Conservation (phyloP, 53 echinoderm and acorn worm genomes). For the Patiria pectinifera region DNA sequence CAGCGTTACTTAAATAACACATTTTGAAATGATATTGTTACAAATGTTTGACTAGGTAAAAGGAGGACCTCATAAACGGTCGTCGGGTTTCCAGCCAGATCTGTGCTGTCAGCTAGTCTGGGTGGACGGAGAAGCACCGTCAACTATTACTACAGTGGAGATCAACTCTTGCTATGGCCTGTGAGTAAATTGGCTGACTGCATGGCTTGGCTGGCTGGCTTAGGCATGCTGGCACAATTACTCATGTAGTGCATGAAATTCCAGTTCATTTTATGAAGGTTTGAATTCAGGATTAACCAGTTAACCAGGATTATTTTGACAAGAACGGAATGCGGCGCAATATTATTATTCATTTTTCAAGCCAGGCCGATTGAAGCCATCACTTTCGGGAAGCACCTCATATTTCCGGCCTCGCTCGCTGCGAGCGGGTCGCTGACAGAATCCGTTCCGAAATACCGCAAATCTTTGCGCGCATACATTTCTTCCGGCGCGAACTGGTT, state of each 20-base stretch:
- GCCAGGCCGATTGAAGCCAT: too few species aligned
- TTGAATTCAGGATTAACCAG: too few species aligned
- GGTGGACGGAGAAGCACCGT: slow-evolving; percentile 96
- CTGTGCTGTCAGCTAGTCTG: slow-evolving; percentile 87
- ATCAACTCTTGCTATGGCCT: slow-evolving; percentile 95
- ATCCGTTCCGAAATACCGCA: too few species aligned
- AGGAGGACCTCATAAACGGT: slow-evolving; percentile 80
- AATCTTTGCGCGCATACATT: too few species aligned
- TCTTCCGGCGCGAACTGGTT: too few species aligned
- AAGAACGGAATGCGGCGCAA: too few species aligned
- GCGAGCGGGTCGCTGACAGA: too few species aligned
- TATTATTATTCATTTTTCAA: too few species aligned
- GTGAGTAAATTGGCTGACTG: slow-evolving; percentile 65
- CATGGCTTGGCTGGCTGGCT: background rate
- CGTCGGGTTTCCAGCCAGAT: slow-evolving; percentile 85
- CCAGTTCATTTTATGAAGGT: too few species aligned
- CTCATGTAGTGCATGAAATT: background rate
- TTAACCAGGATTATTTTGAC: too few species aligned
- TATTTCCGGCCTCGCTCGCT: too few species aligned
- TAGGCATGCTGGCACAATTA: background rate
- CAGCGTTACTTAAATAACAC: background rate
- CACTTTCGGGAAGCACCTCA: too few species aligned
- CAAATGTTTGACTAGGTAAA: slow-evolving; percentile 57
- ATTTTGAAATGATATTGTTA: background rate
- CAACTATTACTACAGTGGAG: slow-evolving; percentile 84